A percentile compares a stretch with the other conserved stretches of the same genome.
phyloP scores from a whole-genome alignment of 1,140 invertebrate species.

The Drosophila prosaltans region DNA sequence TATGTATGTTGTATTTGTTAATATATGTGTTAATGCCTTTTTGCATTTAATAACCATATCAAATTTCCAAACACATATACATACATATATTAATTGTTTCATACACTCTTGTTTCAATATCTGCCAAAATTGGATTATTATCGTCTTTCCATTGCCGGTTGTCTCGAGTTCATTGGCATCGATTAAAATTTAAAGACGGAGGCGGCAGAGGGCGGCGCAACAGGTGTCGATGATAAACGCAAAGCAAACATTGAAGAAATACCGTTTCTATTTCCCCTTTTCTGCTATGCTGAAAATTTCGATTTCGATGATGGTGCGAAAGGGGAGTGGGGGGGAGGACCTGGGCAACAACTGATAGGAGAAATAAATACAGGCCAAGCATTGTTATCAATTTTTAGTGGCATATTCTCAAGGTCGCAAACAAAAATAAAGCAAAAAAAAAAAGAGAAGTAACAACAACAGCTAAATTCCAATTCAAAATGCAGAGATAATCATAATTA shows the following conservation, averaged over 20 bases:
- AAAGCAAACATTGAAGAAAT: neutral
- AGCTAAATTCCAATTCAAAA: conserved; percentile 3
- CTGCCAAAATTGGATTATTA: conserved; percentile 3
- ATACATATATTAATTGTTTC: neutral
- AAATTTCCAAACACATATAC: neutral
- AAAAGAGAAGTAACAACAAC: neutral
- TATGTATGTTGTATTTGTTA: neutral
- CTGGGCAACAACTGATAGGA: neutral
- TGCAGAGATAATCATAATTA: conserved; percentile 8
- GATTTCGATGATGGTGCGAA: too few relatives aligned
- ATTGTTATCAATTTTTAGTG: neutral
- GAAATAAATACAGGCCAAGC: conserved; percentile 7
- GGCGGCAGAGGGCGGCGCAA: neutral
- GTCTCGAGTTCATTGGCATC: conserved; percentile 11
- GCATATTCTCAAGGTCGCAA: conserved; percentile 3
- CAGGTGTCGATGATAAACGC: neutral
- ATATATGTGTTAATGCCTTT: conserved; percentile 6
- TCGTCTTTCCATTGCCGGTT: neutral
- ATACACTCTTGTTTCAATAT: neutral
- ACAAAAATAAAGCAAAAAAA: conserved; percentile 1
- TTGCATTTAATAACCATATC: conserved; percentile 6
- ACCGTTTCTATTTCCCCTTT: neutral
- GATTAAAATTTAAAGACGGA: neutral
- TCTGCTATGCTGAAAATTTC: too few relatives aligned
- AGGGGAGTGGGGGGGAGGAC: too few relatives aligned